Evolutionary conservation across 2,113 vertebrate species (phyloP).

Genomic region (Pterocles gutturalis): DNA sequence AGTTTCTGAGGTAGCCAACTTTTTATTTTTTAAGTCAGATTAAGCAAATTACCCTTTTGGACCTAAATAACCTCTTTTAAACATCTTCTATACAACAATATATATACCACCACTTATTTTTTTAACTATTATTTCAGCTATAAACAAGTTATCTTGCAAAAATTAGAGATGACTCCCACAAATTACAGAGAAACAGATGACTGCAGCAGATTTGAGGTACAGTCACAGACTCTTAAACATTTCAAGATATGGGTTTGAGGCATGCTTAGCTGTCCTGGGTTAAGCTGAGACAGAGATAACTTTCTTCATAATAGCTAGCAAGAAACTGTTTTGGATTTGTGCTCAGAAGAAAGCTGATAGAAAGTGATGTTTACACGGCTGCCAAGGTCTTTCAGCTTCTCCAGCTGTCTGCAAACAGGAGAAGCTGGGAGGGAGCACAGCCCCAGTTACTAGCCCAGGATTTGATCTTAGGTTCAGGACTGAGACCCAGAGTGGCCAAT

Average conservation of each 20-base stretch:
- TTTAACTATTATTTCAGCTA: background rate
- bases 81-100: background rate
- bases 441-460: too few species aligned
- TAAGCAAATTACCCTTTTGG: background rate
- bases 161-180: background rate
- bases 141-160: background rate
- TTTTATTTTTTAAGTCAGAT: background rate
- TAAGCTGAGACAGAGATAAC: too few species aligned
- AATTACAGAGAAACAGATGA: background rate
- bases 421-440: too few species aligned
- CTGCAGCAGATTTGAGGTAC: rapidly evolving
- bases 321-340: too few species aligned
- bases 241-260: background rate
- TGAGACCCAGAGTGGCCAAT: too few species aligned
- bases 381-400: too few species aligned
- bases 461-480: too few species aligned
- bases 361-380: too few species aligned
- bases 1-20: background rate
- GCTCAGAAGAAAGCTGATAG: too few species aligned
- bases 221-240: background rate
- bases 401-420: too few species aligned
- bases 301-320: too few species aligned
- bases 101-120: background rate
- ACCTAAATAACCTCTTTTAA: background rate
- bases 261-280: background rate